Evolutionary conservation across 2,113 vertebrate genomes (phyloP), one percentile per base, ranked within the genome.

Genomic region (Hiodon alosoides): DNA sequence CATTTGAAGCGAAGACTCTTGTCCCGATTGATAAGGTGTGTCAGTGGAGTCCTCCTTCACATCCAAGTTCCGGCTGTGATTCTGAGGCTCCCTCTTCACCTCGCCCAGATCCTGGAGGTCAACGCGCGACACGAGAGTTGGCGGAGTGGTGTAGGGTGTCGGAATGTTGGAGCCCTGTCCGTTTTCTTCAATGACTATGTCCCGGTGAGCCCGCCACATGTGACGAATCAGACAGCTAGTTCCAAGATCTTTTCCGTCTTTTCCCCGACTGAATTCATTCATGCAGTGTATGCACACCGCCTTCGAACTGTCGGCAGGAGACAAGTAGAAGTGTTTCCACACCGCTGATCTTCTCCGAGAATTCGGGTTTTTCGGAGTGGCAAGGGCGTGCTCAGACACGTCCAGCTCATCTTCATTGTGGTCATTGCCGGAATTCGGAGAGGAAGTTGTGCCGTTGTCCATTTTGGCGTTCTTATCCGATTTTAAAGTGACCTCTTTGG

Each of bases 291-390:
- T 90, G n/a, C 96, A 99, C 14, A 99, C 96, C 2, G 96, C 96
- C 90, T 99, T 99, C 78, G 97, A 97, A 84, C 88, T 97, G 85
- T 99, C 96, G 13, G 90, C 82, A 17, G 97, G 96, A 0, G 97
- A 99, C 82, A 99, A 89, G 85, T 97, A 98, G 80, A 99, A 99
- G 82, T 99, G 96, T 85, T 98, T 98, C 96, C 97, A 98, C 48
- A 99, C 97, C 13, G 95, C 97, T 0, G 96, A 98, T 73, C 96
- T 88, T 78, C 96, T 89, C 46, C 96, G 90, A 46, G 96, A 98
- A 79, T 93, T 96, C 0, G 94, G 81, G 73, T 86, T 90, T 90
- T 94, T 95, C 13, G 93, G 93, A 71, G 92, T 90, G 8, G 91
- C 87, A 7, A 88, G 83, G 80, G 76, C 83, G 74, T 88, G 90